Evolutionary conservation across 1,140 invertebrate species (phyloP), one percentile per base, ranked within the genome.

Genomic region (Ostrea denselamellosa): DNA sequence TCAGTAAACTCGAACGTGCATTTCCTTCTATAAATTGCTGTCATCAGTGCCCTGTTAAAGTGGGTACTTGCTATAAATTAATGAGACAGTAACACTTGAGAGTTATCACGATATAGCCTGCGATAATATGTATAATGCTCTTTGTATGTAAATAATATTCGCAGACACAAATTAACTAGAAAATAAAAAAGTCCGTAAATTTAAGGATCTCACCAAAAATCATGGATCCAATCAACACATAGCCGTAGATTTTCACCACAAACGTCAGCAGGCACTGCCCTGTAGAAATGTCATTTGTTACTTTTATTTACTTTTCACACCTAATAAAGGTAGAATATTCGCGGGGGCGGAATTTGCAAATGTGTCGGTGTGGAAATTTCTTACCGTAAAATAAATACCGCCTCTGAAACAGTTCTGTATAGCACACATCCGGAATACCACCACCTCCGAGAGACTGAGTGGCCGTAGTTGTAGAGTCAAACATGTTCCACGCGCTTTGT

Each of bases 341-440:
- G 12, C 19, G 12, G 1, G 3, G 19, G 14, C 19, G 19, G 19
- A 58, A 58, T 58, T 10, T 58, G 56, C 14, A 19, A 58, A 77
- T 28, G 10, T 12, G 68, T 28, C 9, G 14, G 9, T 77, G 12
- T 71, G 19, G 22, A 9, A 8, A 71, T 34, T 77, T 34, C 68
- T 28, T 77, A 77, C 68, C 68, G 12, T 77, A 77, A 77, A 77
- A 77, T 12, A 77, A 25, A 14, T 77, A 77, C 25, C 68, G 9
- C 68, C 68, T 77, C 28, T 77, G 68, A 77, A 77, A 77, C 5
- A 77, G 68, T 34, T 77, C 68, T 8, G 68, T 77, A 25, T 77
- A 77, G 14, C 68, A 77, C 9, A 77, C 68, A 17, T 77, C 68
- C 8, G 68, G 68, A 4, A 77, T 77, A 25, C 22, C 68, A 9